Base-by-base conservation (phyloP, 2,888 invertebrate genomes). In the Dryadula phaetusa region DNA sequence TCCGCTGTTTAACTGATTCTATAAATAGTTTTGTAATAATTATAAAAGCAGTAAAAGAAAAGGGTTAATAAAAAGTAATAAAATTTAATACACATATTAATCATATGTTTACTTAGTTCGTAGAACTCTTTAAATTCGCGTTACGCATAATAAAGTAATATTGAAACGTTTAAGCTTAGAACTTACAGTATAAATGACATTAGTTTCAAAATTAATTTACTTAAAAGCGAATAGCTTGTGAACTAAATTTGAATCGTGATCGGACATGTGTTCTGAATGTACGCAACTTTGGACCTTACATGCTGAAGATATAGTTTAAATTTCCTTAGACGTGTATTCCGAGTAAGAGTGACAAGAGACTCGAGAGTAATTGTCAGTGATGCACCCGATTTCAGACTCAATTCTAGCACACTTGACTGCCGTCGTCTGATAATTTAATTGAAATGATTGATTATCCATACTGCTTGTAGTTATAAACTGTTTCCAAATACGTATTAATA, bases 191-290 rank as follows among this genome's bases (percentile, higher is more conserved):
- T 47, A 58, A 16, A 54, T 56, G 25, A 40, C 18, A 46, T 56
- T 60, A 28, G 44, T 60, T 60, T 28, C 42, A 44, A 60, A 60
- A 60, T 60, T 64, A 64, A 64, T 58, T 64, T 64, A 44, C 63
- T 63, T 54, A 63, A 63, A 64, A 56, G 47, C 64, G 56, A 37
- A 47, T 58, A 64, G 37, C 37, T 25, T 18, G 42, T 44, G 12
- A 44, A 60, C 60, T 60, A 60, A 44, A 60, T 46, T 44, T 44
- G 42, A 60, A 44, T 60, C 32, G 60, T 60, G 44, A 60, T 18
- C 44, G 44, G 42, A 28, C 42, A 32, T 14, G 3, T 44, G n/a
- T 6, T 25, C 7, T n/a, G n/a, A 7, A 4, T 18, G 12, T 18
- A 3, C 25, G 12, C 18, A n/a, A 60, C 18, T 44, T 16, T 44